A percentile compares a stretch with the other conserved stretches of the same genome.
phyloP scores from a whole-genome alignment of 2,797 vertebrate species.

The Cichlasoma orientale region DNA sequence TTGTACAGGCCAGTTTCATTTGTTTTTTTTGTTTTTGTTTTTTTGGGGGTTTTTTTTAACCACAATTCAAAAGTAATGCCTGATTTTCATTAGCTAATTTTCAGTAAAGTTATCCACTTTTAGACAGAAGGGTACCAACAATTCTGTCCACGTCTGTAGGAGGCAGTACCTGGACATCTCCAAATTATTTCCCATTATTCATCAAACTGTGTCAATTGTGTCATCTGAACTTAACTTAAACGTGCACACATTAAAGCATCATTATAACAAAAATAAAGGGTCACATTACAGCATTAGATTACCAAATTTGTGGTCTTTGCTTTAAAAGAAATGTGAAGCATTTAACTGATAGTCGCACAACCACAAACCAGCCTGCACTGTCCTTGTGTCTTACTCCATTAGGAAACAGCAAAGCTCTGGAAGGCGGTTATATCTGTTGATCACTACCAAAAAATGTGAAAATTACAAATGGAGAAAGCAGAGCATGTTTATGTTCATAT shows the following conservation, averaged over 20 bases:
- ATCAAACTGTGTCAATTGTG: conserved; percentile 2
- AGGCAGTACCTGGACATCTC: conserved; percentile 6
- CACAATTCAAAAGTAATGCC: no score
- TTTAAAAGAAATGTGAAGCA: not conserved
- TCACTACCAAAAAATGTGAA: not conserved
- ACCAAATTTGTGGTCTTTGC: not conserved
- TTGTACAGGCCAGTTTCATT: no score
- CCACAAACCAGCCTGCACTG: not conserved
- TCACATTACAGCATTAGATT: conserved; percentile 17
- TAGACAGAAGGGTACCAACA: no score
- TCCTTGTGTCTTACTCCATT: not conserved
- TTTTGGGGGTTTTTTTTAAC: no score
- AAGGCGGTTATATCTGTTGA: not conserved
- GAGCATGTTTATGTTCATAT: not conserved
- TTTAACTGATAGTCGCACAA: not conserved
- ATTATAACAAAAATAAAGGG: conserved; percentile 9
- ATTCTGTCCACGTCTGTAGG: not conserved
- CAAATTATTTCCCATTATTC: not conserved
- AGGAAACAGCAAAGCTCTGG: not conserved
- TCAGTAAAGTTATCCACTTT: no score
- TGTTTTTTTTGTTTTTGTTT: no score
- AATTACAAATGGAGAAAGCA: not conserved
- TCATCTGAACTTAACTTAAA: conserved; percentile 31
- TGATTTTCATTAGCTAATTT: no score
- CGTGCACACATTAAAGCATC: conserved; percentile 24